These are phyloP conservation scores for Ahaetulla prasina DNA, from an alignment of 2,113 vertebrate genomes.

Conservation along the genomic window DNA sequence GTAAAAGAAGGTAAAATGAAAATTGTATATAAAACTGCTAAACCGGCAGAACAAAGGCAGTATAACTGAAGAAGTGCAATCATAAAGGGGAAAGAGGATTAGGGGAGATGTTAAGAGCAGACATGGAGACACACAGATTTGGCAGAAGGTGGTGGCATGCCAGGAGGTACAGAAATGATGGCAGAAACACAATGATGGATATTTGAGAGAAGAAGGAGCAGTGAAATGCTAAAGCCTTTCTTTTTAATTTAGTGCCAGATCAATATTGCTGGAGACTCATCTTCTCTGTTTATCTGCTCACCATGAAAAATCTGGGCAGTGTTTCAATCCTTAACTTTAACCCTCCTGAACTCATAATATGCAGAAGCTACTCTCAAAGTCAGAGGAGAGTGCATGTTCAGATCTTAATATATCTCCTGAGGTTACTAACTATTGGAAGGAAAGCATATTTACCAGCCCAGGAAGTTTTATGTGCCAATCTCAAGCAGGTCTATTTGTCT, in stretches of 20 bases:
- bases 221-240: conserved; percentile 7
- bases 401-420: conserved; percentile 7
- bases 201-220: conserved; percentile 9
- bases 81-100: neutral
- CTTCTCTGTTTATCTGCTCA: conserved; percentile 14
- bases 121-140: neutral
- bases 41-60: neutral
- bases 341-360: neutral
- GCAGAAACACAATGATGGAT: conserved; percentile 10
- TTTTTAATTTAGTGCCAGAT: conserved; percentile 21
- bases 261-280: conserved; percentile 27
- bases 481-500: neutral
- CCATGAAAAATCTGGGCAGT: conserved; percentile 1
- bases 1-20: neutral
- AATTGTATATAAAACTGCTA: neutral
- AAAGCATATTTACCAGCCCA: neutral
- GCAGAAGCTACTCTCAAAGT: neutral
- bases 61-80: neutral
- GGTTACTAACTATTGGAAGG: neutral
- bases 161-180: neutral
- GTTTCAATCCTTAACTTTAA: conserved; percentile 3
- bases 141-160: neutral
- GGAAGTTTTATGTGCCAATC: neutral
- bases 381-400: neutral
- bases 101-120: neutral